Evolutionary conservation across 2,797 vertebrate species (phyloP).

Genomic region (Lycodopsis pacificus): DNA sequence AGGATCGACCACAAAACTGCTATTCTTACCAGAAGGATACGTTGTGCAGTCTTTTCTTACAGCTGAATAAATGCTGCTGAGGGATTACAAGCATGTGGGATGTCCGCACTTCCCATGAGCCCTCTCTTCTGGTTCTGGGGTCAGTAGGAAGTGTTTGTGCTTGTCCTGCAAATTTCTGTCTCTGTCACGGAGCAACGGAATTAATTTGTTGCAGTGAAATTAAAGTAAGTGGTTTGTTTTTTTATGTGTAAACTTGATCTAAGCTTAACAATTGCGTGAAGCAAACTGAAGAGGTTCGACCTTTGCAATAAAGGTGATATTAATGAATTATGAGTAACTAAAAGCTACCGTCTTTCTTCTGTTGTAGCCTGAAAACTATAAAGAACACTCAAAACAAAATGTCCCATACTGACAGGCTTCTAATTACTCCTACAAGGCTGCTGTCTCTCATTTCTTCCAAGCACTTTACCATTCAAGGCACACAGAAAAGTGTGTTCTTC

Average conservation of each 20-base stretch:
- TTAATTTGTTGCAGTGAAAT: conserved; percentile 10
- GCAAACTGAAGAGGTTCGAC: not conserved
- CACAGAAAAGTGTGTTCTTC: conserved; percentile 30
- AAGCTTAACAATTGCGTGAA: conserved; percentile 1
- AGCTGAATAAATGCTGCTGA: conserved; percentile 78
- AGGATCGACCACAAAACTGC: conserved; percentile 68
- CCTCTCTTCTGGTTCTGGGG: conserved; percentile 28
- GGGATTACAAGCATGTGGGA: conserved; percentile 54
- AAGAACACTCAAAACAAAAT: not conserved
- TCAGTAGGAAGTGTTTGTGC: conserved; percentile 35
- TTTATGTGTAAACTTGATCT: not conserved
- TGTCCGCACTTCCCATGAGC: conserved; percentile 56
- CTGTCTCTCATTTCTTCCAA: conserved; percentile 2
- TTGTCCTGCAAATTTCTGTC: conserved; percentile 39
- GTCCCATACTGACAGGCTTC: not conserved
- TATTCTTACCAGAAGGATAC: conserved; percentile 76
- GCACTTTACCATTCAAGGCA: conserved; percentile 17
- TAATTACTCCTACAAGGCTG: not conserved
- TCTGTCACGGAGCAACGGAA: conserved; percentile 33
- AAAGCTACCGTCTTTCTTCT: not conserved
- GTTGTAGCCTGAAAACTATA: not conserved
- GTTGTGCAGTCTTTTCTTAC: conserved; percentile 65
- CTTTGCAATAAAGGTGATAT: not conserved
- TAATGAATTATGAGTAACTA: not conserved
- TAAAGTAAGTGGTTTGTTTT: conserved; percentile 11